Evolutionary conservation across 2,888 invertebrate species (phyloP), one percentile per base, ranked within the genome.

Genomic region (Meandrusa payeni): DNA sequence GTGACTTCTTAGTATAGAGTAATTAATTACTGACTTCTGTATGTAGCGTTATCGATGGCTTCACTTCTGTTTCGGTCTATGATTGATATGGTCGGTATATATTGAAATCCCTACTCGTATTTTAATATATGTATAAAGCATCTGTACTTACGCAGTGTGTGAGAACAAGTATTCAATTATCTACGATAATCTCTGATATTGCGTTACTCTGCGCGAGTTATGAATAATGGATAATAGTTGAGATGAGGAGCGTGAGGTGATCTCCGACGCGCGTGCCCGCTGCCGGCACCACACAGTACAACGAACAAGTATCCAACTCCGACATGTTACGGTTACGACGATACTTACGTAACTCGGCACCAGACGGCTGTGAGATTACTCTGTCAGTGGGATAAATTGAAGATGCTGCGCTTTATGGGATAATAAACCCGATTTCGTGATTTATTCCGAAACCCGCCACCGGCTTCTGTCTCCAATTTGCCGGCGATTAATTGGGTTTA

Each of bases 401-500:
- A 41, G 33, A 41, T 10, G 13, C 33, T 34, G 20, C 34, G 28
- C 27, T 41, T 41, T 34, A 41, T 41, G 28, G 34, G 28, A 22
- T 41, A 34, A 41, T 41, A 41, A 41, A 41, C 17, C 41, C 19
- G 28, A 41, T 41, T 41, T 10, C 34, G 10, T 29, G 41, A 41
- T 34, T 29, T 34, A 41, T 41, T 23, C 28, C 12, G 11, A 11
- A 24, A 7, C 5, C 32, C 19, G 23, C 6, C 10, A 17, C 12
- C n/a, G n/a, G 20, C 10, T 19, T 28, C 20, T 15, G 34, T 28
- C 41, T 9, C 34, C 10, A 34, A 41, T 41, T 34, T 15, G 28
- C 15, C 7, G 29, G 3, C 34, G 41, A 17, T 28, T 41, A 41
- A 41, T 41, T 41, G 29, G 28, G 19, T 13, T 41, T 41, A 27